Conservation (phyloP, 2,797 vertebrate species). For the Pygocentrus nattereri region DNA sequence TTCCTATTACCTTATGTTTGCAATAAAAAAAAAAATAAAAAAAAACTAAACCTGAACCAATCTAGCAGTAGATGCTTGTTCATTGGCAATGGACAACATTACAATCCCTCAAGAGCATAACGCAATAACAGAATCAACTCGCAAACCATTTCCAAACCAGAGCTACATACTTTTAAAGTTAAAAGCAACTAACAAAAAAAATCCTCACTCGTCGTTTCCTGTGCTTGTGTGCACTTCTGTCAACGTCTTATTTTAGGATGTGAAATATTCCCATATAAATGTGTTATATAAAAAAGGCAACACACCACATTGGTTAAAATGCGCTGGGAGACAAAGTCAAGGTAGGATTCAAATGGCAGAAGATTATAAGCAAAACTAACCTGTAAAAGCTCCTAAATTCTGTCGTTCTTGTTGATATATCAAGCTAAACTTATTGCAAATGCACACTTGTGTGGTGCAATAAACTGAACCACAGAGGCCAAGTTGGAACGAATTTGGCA, state of each 20-base stretch:
- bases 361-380: background rate
- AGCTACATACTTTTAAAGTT: background rate
- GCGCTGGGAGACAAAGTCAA: background rate
- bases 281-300: background rate
- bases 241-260: background rate
- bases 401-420: background rate
- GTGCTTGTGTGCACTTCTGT: background rate
- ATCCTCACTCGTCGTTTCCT: background rate
- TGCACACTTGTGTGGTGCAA: background rate
- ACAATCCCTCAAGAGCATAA: background rate
- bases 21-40: background rate
- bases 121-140: background rate
- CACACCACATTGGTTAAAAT: background rate
- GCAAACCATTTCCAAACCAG: background rate
- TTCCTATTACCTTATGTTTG: background rate
- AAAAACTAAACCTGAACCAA: background rate
- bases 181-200: background rate
- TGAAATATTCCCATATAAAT: conserved; percentile 2
- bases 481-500: background rate
- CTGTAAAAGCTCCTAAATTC: background rate
- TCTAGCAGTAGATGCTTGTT: background rate
- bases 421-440: background rate
- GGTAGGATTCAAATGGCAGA: background rate
- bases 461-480: background rate
- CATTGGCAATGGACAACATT: background rate